A percentile compares a stretch with the other conserved stretches of the same genome.
phyloP scores from a whole-genome alignment of 2,113 vertebrate genomes.

The Semnornis frantzii region DNA sequence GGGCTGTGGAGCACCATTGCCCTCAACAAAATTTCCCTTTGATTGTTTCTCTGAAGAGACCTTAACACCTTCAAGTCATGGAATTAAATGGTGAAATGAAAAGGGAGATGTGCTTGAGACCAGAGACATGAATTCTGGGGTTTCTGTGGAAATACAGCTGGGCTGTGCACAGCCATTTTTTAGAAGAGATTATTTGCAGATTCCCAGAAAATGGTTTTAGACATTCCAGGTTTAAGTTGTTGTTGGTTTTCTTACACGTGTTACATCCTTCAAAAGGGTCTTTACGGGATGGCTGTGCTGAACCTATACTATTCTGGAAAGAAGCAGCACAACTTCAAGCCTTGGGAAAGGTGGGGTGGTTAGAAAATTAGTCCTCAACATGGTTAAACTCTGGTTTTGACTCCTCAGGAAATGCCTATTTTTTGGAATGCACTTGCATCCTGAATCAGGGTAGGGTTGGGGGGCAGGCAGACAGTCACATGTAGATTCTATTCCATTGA shows the following conservation, averaged over 20 bases:
- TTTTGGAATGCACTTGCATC: neutral
- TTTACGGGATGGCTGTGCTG: neutral
- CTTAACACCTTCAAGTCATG: neutral
- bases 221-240: neutral
- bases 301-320: neutral
- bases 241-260: neutral
- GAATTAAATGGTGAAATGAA: neutral
- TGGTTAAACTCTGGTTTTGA: neutral
- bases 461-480: neutral
- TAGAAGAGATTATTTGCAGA: neutral
- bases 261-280: neutral
- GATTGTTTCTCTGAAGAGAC: neutral
- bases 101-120: accelerated
- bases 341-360: neutral
- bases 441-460: neutral
- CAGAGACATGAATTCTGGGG: neutral
- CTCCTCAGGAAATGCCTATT: neutral
- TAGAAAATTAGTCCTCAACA: neutral
- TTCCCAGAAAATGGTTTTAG: neutral
- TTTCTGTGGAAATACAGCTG: neutral
- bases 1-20: neutral
- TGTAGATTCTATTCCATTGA: neutral
- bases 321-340: neutral
- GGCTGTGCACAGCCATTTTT: neutral
- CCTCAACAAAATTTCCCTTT: neutral